These are phyloP conservation scores for Halocynthia aurantium DNA, from an alignment of 23 tunicate genomes.

Conservation along the genomic window DNA sequence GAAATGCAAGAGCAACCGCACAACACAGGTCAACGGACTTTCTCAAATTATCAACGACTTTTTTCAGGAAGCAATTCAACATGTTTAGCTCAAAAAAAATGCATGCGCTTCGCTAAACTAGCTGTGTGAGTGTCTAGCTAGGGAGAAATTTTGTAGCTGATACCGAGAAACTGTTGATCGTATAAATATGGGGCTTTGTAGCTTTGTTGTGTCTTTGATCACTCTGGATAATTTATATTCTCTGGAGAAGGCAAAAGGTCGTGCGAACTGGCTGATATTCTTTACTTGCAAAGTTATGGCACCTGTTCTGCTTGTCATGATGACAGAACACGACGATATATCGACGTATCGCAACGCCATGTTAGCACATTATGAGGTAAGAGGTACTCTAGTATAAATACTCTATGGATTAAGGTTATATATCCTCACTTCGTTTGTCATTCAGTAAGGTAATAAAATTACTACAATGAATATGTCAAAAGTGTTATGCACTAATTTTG, in stretches of 20 bases:
- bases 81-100: too few species aligned
- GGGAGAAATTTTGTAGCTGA: too few species aligned
- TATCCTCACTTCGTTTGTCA: too few species aligned
- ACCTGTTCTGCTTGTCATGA: conserved; percentile 26
- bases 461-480: too few species aligned
- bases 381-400: neutral
- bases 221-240: conserved; percentile 44
- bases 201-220: neutral
- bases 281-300: conserved; percentile 31
- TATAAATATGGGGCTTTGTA: conserved; percentile 6
- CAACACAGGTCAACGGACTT: neutral
- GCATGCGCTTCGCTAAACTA: too few species aligned
- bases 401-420: too few species aligned
- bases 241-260: conserved; percentile 29
- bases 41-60: too few species aligned
- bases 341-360: neutral
- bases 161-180: too few species aligned
- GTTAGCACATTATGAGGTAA: conserved; percentile 9
- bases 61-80: too few species aligned
- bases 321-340: conserved; percentile 19
- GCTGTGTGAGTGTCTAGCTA: too few species aligned
- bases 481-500: too few species aligned
- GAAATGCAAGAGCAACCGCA: neutral
- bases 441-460: neutral
- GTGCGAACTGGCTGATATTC: conserved; percentile 42